Evolutionary conservation across 2,113 vertebrate species (phyloP).

Genomic region (Columba livia): DNA sequence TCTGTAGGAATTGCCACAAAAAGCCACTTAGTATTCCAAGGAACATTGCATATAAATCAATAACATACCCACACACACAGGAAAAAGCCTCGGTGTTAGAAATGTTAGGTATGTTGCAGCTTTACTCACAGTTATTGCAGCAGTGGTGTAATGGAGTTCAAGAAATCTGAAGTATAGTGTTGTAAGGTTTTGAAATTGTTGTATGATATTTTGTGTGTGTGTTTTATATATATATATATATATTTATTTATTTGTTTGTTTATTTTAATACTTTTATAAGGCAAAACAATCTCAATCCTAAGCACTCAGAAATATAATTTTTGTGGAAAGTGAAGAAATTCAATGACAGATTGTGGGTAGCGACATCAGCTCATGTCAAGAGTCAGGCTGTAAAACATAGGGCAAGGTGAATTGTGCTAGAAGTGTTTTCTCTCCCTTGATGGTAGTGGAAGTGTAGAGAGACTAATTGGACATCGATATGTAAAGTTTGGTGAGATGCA

Average conservation of each 20-base stretch:
- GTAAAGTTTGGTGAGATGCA: neutral
- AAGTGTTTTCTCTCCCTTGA: neutral
- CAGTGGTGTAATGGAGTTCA: neutral
- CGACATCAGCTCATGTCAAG: neutral
- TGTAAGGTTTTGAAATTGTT: neutral
- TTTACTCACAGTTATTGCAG: neutral
- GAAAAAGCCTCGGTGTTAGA: neutral
- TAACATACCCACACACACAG: neutral
- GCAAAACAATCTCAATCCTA: neutral
- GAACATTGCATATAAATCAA: neutral
- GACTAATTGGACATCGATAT: neutral
- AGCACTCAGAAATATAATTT: neutral
- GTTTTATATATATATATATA: no score
- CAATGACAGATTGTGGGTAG: neutral
- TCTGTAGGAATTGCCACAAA: neutral
- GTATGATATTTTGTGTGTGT: no score
- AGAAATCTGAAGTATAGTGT: neutral
- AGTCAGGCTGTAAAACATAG: neutral
- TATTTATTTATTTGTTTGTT: neutral
- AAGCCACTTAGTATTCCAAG: neutral
- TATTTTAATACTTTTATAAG: neutral
- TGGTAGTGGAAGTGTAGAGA: neutral
- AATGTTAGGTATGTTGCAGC: neutral
- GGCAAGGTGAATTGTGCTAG: neutral
- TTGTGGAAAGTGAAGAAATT: neutral